A percentile compares a stretch with the other conserved stretches of the same genome.
Conservation (phyloP, 2,888 invertebrate genomes). For the Gastracanthus pulcherrimus region DNA sequence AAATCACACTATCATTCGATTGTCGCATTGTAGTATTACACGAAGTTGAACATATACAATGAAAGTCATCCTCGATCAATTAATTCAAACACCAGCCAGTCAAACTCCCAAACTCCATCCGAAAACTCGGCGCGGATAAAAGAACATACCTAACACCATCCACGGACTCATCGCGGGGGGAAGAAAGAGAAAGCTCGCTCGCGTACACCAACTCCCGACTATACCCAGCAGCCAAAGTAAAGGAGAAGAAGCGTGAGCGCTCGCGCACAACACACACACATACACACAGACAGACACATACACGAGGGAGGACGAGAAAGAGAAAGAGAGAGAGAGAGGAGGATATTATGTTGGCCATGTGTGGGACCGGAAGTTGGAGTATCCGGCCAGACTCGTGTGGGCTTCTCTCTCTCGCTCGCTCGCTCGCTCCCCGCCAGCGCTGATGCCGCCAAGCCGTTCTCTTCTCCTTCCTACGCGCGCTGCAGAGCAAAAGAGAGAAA, state of each 20-base stretch:
- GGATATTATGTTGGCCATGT: slow-evolving; percentile 69
- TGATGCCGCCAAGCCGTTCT: slow-evolving; percentile 55
- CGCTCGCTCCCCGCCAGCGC: slow-evolving; percentile 58
- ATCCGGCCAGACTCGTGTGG: slow-evolving; percentile 78
- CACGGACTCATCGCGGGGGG: neutral
- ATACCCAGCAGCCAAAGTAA: neutral
- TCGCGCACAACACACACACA: neutral
- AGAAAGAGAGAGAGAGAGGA: slow-evolving; percentile 46
- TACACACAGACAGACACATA: neutral
- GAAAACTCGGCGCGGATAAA: neutral
- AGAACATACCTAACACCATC: no score
- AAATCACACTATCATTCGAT: no score
- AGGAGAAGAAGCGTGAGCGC: slow-evolving; percentile 20
- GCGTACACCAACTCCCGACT: neutral
- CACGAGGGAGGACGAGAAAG: neutral
- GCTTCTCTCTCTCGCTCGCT: slow-evolving; percentile 70
- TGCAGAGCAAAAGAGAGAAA: no score
- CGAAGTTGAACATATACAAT: no score
- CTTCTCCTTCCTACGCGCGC: slow-evolving; percentile 52
- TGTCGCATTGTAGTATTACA: no score
- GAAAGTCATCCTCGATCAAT: no score
- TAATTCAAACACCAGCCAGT: no score
- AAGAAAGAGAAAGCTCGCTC: slow-evolving; percentile 23
- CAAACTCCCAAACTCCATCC: no score
- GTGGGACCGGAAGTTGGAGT: slow-evolving; percentile 77